Percentiles rank a stretch among this genome's conserved stretches.
These are phyloP conservation scores for Malacoctenus gilli DNA, from an alignment of 2,797 vertebrate species.

Conservation along the genomic window DNA sequence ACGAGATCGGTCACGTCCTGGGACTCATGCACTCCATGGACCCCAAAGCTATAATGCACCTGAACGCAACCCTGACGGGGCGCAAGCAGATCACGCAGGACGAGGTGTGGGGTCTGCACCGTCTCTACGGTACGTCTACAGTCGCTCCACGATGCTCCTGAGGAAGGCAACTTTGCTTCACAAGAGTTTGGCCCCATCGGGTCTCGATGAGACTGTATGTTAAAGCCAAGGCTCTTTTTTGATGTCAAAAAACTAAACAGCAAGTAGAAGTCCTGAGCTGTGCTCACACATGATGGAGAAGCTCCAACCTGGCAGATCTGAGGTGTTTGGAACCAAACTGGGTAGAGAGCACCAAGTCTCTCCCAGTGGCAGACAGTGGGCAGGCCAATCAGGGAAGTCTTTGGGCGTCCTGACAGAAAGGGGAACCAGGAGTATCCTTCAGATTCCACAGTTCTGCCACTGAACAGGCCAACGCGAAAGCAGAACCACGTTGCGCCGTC, in stretches of 20 bases:
- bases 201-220: conserved; percentile 3
- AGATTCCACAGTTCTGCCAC: background rate
- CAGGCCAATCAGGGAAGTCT: background rate
- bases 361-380: background rate
- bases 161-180: background rate
- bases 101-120: conserved; percentile 94
- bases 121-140: conserved; percentile 88
- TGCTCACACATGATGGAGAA: conserved; percentile 8
- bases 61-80: conserved; percentile 94
- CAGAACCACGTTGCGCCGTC: background rate
- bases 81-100: conserved; percentile 93
- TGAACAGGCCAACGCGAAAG: conserved; percentile 5
- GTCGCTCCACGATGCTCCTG: background rate
- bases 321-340: background rate
- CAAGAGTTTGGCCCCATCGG: conserved; percentile 1
- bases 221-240: conserved; percentile 2
- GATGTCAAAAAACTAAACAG: conserved; percentile 1
- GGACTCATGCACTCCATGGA: conserved; percentile 97
- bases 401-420: background rate
- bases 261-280: background rate
- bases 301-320: background rate
- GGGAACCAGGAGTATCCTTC: background rate
- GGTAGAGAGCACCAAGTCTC: background rate
- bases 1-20: conserved; percentile 94
- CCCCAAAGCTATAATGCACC: conserved; percentile 92